Evolutionary conservation across 1,140 invertebrate species (phyloP).

Genomic region (Diorhabda elongata): DNA sequence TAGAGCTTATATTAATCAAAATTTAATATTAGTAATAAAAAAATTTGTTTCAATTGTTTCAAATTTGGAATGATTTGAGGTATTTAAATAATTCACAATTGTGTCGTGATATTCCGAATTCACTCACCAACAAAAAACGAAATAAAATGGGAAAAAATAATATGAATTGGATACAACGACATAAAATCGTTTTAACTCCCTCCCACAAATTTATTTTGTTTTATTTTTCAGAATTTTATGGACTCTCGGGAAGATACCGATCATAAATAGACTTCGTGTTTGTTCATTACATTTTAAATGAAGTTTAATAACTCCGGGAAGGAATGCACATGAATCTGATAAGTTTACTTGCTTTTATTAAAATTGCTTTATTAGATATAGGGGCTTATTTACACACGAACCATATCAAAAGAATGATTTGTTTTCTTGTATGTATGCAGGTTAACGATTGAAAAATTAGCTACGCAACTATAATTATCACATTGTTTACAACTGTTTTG

Average conservation of each 20-base stretch:
- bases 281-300: neutral
- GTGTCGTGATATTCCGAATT: too few species aligned
- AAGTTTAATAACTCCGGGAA: slow-evolving; percentile 2
- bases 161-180: too few species aligned
- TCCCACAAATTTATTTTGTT: too few species aligned
- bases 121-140: too few species aligned
- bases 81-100: too few species aligned
- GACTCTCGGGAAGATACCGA: neutral
- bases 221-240: neutral
- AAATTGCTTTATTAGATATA: neutral
- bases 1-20: too few species aligned
- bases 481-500: neutral
- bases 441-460: neutral
- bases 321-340: slow-evolving; percentile 2
- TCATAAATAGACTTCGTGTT: neutral
- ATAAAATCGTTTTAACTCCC: too few species aligned
- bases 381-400: neutral
- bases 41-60: too few species aligned
- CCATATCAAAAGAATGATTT: neutral
- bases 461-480: neutral
- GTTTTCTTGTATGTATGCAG: neutral
- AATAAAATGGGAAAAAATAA: too few species aligned
- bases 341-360: neutral
- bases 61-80: too few species aligned
- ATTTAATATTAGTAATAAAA: too few species aligned